Percentiles rank a stretch among this genome's conserved stretches.
Evolutionary conservation across 2,888 invertebrate genomes (phyloP).

Genomic region (Matsumyia berberina): DNA sequence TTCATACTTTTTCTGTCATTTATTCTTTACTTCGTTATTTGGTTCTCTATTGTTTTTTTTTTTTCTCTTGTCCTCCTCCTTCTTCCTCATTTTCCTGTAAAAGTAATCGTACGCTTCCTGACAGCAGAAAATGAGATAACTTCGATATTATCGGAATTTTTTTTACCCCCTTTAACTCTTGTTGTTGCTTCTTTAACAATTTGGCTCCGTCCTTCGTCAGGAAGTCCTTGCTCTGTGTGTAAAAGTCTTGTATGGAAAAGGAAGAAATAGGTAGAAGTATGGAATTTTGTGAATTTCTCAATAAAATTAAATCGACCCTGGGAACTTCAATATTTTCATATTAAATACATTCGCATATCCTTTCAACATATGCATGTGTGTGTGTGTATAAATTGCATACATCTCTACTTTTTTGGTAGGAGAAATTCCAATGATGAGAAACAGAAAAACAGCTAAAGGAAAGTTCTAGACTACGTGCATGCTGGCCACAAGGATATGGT

Average conservation of each 20-base stretch:
- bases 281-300: slow-evolving; percentile 72
- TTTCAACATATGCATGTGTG: background rate
- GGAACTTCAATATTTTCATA: slow-evolving; percentile 59
- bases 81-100: slow-evolving; percentile 23
- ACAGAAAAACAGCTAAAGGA: background rate
- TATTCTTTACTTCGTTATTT: slow-evolving; percentile 14
- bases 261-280: slow-evolving; percentile 31
- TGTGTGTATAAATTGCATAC: background rate
- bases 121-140: slow-evolving; percentile 71
- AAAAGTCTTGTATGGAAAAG: background rate
- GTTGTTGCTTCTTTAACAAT: background rate
- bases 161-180: background rate
- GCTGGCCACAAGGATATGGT: slow-evolving; percentile 17
- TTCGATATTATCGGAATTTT: slow-evolving; percentile 60
- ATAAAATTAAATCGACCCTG: slow-evolving; percentile 69
- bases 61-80: slow-evolving; percentile 13
- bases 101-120: slow-evolving; percentile 68
- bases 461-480: slow-evolving; percentile 2
- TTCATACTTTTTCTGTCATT: background rate
- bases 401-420: slow-evolving; percentile 3
- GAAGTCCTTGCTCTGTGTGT: background rate
- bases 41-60: slow-evolving; percentile 29
- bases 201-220: slow-evolving; percentile 18
- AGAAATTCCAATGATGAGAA: slow-evolving; percentile 18
- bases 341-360: slow-evolving; percentile 52